Evolutionary conservation across 1,140 invertebrate species (phyloP), one percentile per base, ranked within the genome.

Genomic region (Orchesella cincta): DNA sequence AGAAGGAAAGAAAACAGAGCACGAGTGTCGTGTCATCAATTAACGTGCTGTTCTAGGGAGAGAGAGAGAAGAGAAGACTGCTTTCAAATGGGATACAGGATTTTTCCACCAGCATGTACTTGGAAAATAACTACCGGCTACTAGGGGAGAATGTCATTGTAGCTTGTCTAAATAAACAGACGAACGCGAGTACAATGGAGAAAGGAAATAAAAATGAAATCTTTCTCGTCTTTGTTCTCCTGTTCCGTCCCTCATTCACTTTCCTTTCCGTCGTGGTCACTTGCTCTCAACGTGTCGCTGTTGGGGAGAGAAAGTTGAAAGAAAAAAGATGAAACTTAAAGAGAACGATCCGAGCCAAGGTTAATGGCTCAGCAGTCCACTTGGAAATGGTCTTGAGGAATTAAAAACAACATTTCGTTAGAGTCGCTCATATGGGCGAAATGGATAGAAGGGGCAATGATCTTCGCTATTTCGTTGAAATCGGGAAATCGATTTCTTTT

Each of bases 401-500:
- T 57, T 57, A 57, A 57, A 57, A 57, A 5, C 54, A 26, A 57
- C 54, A 26, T 57, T 46, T 18, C 5, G 39, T 18, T 46, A n/a
- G n/a, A 57, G 26, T 57, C 54, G 3, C 54, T 18, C 54, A 57
- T 57, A 57, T 57, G 26, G 5, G 54, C 23, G 23, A 3, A 57
- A 57, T 16, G 26, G 26, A 23, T 12, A 5, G 23, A 57, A 57
- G 54, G 54, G 23, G 62, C 62, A 67, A 67, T 67, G 62, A 29
- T 67, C 62, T 57, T 57, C 28, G 62, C 26, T 67, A 67, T 67
- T 67, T 67, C 33, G 12, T 31, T 31, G 62, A 67, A 67, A 3
- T 5, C 26, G 2, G 62, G 62, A 67, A 67, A 67, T 67, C 62
- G 62, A 67, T 67, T 67, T 67, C 62, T 33, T 67, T 67, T 67